Evolutionary conservation across 2,113 vertebrate genomes (phyloP).

Genomic region (Rhizomys pruinosus): DNA sequence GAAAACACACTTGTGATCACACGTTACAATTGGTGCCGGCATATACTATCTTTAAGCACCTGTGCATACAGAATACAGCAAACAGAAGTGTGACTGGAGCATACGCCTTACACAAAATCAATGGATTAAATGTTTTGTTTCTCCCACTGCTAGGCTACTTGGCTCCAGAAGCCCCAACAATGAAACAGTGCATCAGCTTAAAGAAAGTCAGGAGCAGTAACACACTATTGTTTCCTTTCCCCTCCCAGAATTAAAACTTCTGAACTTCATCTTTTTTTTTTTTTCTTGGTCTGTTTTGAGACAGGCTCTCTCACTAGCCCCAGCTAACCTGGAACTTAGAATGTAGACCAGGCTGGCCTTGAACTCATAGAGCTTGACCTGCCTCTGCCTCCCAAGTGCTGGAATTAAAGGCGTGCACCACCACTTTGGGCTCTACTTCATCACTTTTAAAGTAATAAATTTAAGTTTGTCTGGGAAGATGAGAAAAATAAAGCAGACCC

Average conservation of each 20-base stretch:
- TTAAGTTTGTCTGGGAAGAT: conserved; percentile 9
- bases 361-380: too few relatives aligned
- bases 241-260: neutral
- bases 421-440: too few relatives aligned
- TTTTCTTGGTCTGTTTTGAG: too few relatives aligned
- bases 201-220: neutral
- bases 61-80: neutral
- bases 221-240: conserved; percentile 8
- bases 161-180: conserved; percentile 37
- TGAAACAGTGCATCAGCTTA: neutral
- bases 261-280: too few relatives aligned
- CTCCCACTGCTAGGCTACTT: conserved; percentile 36
- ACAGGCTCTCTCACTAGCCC: too few relatives aligned
- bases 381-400: too few relatives aligned
- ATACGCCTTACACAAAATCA: conserved; percentile 45
- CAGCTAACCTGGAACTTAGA: too few relatives aligned
- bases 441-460: conserved; percentile 4
- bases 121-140: neutral
- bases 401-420: too few relatives aligned
- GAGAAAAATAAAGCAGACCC: neutral
- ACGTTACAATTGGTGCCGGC: neutral
- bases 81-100: conserved; percentile 63
- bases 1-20: neutral
- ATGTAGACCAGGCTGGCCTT: too few relatives aligned
- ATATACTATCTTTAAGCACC: neutral